phyloP scores from a whole-genome alignment of 2,113 vertebrate species.

The Tursiops truncatus region DNA sequence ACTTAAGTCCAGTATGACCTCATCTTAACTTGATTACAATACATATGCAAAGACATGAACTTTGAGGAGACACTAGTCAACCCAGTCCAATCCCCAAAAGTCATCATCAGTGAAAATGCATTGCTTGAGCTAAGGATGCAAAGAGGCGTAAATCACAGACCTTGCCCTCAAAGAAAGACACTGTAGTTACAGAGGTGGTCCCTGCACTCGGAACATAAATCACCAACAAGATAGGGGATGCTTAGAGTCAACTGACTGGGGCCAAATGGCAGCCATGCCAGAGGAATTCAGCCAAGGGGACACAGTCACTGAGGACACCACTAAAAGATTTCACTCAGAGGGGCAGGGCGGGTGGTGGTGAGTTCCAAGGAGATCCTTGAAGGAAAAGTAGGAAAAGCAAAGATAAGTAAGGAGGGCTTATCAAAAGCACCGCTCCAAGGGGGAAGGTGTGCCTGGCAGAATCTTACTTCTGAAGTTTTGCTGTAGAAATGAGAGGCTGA shows the following conservation, averaged over 20 bases:
- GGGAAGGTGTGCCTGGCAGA: not conserved
- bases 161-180: not conserved
- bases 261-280: not conserved
- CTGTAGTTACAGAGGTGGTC: not conserved
- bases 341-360: no score
- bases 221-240: not conserved
- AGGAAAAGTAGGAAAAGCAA: not conserved
- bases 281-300: slow-evolving; percentile 6
- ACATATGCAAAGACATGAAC: not conserved
- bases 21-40: not conserved
- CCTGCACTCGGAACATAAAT: not conserved
- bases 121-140: not conserved
- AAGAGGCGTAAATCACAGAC: not conserved
- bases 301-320: not conserved
- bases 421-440: not conserved
- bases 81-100: not conserved
- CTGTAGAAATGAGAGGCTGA: not conserved
- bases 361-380: not conserved
- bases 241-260: not conserved
- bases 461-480: not conserved
- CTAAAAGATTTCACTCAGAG: not conserved
- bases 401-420: not conserved
- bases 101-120: not conserved
- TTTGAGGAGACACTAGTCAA: not conserved
- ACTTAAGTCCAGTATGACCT: not conserved